Base-by-base conservation (phyloP, 2,888 invertebrate genomes). In the Pollenia griseotomentosa region DNA sequence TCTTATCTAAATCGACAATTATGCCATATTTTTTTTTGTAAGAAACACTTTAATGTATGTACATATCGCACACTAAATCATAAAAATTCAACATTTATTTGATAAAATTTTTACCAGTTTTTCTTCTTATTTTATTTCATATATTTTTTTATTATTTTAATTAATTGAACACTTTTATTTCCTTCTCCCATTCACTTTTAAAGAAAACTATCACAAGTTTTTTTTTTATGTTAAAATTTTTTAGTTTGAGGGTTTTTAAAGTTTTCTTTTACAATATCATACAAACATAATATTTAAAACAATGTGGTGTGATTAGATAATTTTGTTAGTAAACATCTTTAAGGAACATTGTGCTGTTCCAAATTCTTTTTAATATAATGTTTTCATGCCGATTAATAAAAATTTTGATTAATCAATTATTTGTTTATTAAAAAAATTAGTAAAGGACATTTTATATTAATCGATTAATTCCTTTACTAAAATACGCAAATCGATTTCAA, bases 191-290 rank as follows among this genome's bases (percentile, higher is more conserved):
- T 51, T 33, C 40, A 9, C 33, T 61, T 63, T 42, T 9, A n/a
- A 5, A 12, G 7, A 23, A 16, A 55, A 23, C 71, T 70, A 48
- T 61, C 42, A 75, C 53, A 68, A 79, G 77, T 65, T 83, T 55
- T 77, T 53, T n/a, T 19, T 40, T 33, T 61, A 61, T 16, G 12
- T 55, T 33, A 16, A 11, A 51, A 2, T 16, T n/a, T 46, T 23
- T 33, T n/a, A 66, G 46, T 48, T 16, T n/a, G 42, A 42, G 9
- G 61, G 3, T 42, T 23, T 33, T n/a, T 33, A 14, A 3, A 11
- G 19, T 11, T 44, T 44, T 23, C 33, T n/a, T 48, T 44, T 48
- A 8, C 11, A 44, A 65, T n/a, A n/a, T n/a, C n/a, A n/a, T n/a
- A n/a, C n/a, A n/a, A n/a, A n/a, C n/a, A n/a, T n/a, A 2, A 59